Conservation (phyloP, 2,113 vertebrate species). For the Chloebia gouldiae region DNA sequence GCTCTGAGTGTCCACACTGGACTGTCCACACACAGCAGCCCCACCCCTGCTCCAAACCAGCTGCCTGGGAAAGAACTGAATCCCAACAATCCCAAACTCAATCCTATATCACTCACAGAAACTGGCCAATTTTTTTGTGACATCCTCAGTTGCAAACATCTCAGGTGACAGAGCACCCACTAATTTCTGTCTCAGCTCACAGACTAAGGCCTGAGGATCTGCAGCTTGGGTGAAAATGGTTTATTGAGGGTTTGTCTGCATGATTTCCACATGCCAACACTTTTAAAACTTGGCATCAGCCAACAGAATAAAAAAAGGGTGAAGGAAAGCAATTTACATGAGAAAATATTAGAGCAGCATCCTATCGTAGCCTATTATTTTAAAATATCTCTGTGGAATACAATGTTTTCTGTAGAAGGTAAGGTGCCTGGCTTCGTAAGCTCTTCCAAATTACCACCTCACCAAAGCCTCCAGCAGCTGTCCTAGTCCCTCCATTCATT, state of each 20-base stretch:
- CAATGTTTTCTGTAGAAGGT: not conserved
- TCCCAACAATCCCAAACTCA: not conserved
- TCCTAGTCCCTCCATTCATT: not conserved
- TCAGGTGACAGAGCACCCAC: not conserved
- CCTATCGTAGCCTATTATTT: not conserved
- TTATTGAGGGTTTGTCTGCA: not conserved
- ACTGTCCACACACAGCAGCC: too few species aligned
- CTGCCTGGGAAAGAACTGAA: not conserved
- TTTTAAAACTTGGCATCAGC: not conserved
- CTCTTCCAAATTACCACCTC: not conserved
- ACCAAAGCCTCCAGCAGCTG: conserved; percentile 12
- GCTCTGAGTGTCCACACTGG: not conserved
- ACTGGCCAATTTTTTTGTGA: not conserved
- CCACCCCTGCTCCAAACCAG: not conserved
- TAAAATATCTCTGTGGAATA: not conserved
- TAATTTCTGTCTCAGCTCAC: not conserved
- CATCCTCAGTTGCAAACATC: not conserved
- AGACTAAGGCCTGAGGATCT: not conserved
- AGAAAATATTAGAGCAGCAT: not conserved
- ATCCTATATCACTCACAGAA: not conserved
- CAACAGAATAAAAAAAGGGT: not conserved
- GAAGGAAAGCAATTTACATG: conserved; percentile 4
- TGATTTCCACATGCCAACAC: not conserved
- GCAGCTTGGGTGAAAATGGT: not conserved
- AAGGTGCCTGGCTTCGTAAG: not conserved